Conservation (phyloP, 2,888 invertebrate genomes). For the Erebia palarica region DNA sequence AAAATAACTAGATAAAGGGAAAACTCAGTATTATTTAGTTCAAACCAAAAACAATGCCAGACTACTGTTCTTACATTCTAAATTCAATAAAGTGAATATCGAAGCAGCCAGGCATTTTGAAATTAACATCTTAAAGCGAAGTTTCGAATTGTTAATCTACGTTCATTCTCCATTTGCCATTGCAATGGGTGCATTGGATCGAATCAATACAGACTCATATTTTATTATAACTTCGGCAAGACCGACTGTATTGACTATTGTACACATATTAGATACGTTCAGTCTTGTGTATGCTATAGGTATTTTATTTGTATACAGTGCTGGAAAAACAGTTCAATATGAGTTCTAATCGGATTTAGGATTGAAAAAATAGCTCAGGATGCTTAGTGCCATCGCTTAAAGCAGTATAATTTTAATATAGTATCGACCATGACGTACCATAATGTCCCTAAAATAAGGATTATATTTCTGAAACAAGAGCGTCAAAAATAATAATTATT, state of each 20-base stretch:
- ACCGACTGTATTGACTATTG: constrained; percentile 18
- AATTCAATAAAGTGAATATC: constrained; percentile 42
- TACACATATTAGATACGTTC: constrained; percentile 1
- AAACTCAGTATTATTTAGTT: constrained; percentile 23
- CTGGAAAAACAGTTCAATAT: neutral
- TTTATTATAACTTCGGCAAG: constrained; percentile 35
- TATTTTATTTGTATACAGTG: neutral
- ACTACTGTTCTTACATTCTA: constrained; percentile 36
- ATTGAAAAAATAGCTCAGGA: no score
- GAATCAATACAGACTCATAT: constrained; percentile 44
- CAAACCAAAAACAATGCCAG: constrained; percentile 33
- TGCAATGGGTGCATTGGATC: constrained; percentile 72
- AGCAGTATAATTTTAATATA: no score
- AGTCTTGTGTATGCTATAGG: neutral
- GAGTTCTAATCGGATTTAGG: no score
- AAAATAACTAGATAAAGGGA: constrained; percentile 7
- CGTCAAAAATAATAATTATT: no score
- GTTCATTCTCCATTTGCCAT: constrained; percentile 73
- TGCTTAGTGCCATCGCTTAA: no score
- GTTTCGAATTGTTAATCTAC: constrained; percentile 73
- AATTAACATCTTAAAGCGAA: constrained; percentile 62
- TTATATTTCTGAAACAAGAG: no score
- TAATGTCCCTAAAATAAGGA: no score
- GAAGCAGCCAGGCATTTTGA: constrained; percentile 45
- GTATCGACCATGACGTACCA: no score